A percentile compares a stretch with the other conserved stretches of the same genome.
Conservation (phyloP, 2,113 vertebrate genomes). For the Naja naja region DNA sequence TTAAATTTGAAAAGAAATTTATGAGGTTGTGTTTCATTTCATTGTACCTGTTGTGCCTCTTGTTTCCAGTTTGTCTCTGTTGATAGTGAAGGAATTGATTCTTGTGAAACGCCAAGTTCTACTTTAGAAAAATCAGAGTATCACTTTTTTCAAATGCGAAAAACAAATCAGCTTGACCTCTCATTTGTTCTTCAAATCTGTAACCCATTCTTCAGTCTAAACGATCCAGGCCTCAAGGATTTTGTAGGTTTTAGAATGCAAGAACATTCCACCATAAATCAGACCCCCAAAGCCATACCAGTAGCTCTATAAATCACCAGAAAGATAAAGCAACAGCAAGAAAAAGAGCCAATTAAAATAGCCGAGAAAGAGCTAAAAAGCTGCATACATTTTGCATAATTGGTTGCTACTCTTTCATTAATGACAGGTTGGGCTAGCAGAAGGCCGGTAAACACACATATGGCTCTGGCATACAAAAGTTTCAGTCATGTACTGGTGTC, state of each 20-base stretch:
- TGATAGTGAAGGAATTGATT: not conserved
- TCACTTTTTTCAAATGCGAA: not conserved
- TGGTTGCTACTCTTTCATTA: not conserved
- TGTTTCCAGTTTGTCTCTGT: not conserved
- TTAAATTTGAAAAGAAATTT: conserved; percentile 1
- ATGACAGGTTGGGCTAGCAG: not conserved
- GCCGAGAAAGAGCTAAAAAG: not conserved
- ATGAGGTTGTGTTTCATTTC: not conserved
- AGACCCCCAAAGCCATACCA: not conserved
- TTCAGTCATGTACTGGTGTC: not conserved
- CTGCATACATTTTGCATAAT: not conserved
- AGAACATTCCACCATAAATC: not conserved
- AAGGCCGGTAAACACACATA: not conserved
- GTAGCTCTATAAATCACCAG: not conserved
- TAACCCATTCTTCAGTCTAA: not conserved
- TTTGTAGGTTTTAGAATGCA: not conserved
- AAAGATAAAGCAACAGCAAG: not conserved
- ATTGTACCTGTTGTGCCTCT: not conserved
- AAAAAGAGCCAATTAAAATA: not conserved
- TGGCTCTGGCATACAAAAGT: not conserved
- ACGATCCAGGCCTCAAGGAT: not conserved
- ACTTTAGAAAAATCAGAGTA: not conserved
- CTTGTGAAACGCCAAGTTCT: not conserved
- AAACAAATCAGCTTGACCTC: not conserved
- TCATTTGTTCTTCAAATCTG: not conserved